Evolutionary conservation across 2,113 vertebrate species (phyloP), one percentile per base, ranked within the genome.

Genomic region (Phodopus roborovskii): DNA sequence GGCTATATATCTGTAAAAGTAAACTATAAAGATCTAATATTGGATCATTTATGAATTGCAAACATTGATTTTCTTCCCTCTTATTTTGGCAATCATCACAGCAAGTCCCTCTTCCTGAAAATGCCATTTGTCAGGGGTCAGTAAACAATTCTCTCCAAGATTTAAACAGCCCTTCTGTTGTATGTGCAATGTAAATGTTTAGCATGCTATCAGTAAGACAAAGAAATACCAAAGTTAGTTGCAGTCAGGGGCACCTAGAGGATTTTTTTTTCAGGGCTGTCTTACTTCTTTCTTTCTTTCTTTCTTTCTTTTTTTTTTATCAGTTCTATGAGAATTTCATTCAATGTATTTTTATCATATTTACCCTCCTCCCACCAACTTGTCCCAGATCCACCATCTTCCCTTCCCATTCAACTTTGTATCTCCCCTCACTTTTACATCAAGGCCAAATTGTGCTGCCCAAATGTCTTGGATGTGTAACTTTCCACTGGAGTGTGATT

Each of bases 201-300:
- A 96, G 39, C 7, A 56, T 74, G 73, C 75, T 89, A 75, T 60
- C 74, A 91, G 77, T 30, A 24, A 88, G 45, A 91, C 5, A 93
- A 79, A 85, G 89, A 45, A 68, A 78, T 39, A 94, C 28, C 58
- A 79, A 96, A 94, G 78, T 71, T 9, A 83, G 92, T 42, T 78
- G 87, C 62, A 92, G 96, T 78, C 86, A 66, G 74, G 71, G 68
- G 68, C 68, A 87, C 94, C 8, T 19, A 1, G 77, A 95, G 89
- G 96, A n/a, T n/a, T 77, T 60, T 97, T 95, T 94, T 96, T 71
- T 16, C 50, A 92, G 50, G 42, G 62, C 12, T 91, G 71, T 15
- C 53, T 86, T 39, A 15, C 3, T 26, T 85, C 39, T 42, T 66
- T 15, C 53, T 86, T 39, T 7, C 3, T 26, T 85, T 26, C 30